Conservation (phyloP, 2,888 invertebrate genomes). For the Epiperipatus broadwayi region DNA sequence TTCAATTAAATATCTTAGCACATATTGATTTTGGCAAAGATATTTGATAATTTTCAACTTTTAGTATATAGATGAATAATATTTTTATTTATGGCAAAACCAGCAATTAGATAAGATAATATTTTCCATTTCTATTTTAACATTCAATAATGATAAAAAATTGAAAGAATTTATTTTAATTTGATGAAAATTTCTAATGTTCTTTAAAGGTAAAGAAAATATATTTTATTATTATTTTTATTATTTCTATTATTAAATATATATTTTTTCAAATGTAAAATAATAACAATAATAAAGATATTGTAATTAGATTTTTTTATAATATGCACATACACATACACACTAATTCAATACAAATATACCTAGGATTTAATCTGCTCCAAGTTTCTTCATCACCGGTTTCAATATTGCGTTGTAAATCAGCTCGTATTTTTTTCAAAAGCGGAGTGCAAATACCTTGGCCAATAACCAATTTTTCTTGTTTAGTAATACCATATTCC, state of each 20-base stretch:
- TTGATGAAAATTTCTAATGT: constrained; percentile 7
- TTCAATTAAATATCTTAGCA: no score
- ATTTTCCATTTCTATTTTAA: no score
- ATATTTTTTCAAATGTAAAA: no score
- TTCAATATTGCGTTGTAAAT: constrained; percentile 68
- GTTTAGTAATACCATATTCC: constrained; percentile 88
- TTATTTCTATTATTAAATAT: no score
- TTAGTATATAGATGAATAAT: no score
- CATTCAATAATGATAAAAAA: background rate
- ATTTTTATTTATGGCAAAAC: no score
- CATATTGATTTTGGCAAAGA: no score
- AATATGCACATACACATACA: constrained; percentile 1
- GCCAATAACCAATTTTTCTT: constrained; percentile 87
- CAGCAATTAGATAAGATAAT: no score
- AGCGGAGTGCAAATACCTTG: constrained; percentile 94
- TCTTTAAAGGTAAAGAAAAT: constrained; percentile 8
- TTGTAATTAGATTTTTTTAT: background rate
- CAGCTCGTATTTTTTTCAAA: constrained; percentile 80
- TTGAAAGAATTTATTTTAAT: constrained; percentile 9
- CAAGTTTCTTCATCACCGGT: constrained; percentile 44
- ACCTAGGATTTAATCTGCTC: constrained; percentile 83
- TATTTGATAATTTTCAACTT: no score
- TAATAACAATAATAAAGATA: constrained; percentile 1
- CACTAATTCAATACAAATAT: constrained; percentile 16
- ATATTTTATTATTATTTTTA: constrained; percentile 7